Evolutionary conservation across 1,140 invertebrate genomes (phyloP), one percentile per base, ranked within the genome.

Genomic region (Stegodyphus dumicola): DNA sequence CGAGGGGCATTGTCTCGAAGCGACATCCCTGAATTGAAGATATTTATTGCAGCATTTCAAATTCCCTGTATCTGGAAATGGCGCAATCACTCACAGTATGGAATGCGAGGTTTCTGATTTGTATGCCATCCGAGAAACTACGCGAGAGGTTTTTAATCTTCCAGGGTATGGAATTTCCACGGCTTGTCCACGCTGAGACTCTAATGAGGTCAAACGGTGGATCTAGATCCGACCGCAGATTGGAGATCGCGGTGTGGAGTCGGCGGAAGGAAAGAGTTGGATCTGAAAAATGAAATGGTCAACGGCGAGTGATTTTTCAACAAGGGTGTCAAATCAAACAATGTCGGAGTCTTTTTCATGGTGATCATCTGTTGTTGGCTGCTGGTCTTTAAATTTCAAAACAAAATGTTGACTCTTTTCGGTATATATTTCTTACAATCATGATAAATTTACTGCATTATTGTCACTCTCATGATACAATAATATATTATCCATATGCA

Each of bases 1-100:
- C 49, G 65, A 49, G 18, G 77, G 56, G 51, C 67, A 70, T 79
- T 79, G 67, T 79, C 66, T 79, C 18, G 49, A 15, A 79, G 18
- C 65, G 53, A 52, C 48, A 56, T 18, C 33, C 49, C 11, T 15
- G 52, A 77, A n/a, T 33, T 65, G 53, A 77, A 3, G 75, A 77
- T 77, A 77, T 77, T 77, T 77, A 77, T 77, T 77, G 18, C 75
- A 53, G 77, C 66, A 79, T 79, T 79, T 70, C 51, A 66, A 79
- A 79, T 79, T 79, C 66, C 51, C 77, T 54, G 77, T 56, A 79
- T 70, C 65, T 79, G 77, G 56, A 79, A 79, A 79, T 70, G 52
- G 77, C 54, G 67, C 77, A 79, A 79, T 79, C 70, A 70, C 70
- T 79, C 77, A 79, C 77, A 33, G n/a, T 79, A 51, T 79, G 77